Evolutionary conservation across 1,140 invertebrate species (phyloP), one percentile per base, ranked within the genome.

Genomic region (Ooceraea biroi): DNA sequence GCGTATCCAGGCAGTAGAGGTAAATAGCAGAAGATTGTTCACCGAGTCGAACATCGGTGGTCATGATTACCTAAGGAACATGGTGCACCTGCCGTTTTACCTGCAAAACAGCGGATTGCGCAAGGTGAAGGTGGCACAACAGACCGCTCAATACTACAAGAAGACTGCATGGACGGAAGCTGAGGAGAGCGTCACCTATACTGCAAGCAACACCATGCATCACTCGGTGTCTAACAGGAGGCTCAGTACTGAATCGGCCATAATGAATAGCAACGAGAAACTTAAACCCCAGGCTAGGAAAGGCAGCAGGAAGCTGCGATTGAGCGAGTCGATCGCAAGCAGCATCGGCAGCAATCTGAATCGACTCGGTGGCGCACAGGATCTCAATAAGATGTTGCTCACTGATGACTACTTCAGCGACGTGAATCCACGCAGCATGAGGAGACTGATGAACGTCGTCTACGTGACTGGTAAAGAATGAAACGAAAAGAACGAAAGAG

Each of bases 41-140:
- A 97, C 96, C 14, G 98, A 98, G 91, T 98, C 97, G 36, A 98
- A 98, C 94, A 98, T 99, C 86, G 96, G 98, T 88, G 96, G 98
- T 1, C 97, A 98, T 94, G 98, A 99, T 94, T 99, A 99, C 92
- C 94, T 99, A 46, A 96, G 98, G 36, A 99, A 99, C 93, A 97
- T 99, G 95, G 98, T 99, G 1, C 99, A 99, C 92, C 95, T 99
- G 84, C 99, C 99, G 0, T 99, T 99, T 94, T 99, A 98, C 94
- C 95, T 99, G 17, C 99, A 99, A 95, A 99, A 99, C 94, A 98
- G 98, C 19, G 98, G 98, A 8, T 93, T 99, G 61, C 95, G 98
- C 0, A 97, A 98, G 89, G 97, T 98, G 0, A 98, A 98, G 92
- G 95, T 97, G 27, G 98, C 98, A 0, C 97, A 98, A 93, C 96